Evolutionary conservation across 2,113 vertebrate genomes (phyloP), one percentile per base, ranked within the genome.

Genomic region (Phalacrocorax aristotelis): DNA sequence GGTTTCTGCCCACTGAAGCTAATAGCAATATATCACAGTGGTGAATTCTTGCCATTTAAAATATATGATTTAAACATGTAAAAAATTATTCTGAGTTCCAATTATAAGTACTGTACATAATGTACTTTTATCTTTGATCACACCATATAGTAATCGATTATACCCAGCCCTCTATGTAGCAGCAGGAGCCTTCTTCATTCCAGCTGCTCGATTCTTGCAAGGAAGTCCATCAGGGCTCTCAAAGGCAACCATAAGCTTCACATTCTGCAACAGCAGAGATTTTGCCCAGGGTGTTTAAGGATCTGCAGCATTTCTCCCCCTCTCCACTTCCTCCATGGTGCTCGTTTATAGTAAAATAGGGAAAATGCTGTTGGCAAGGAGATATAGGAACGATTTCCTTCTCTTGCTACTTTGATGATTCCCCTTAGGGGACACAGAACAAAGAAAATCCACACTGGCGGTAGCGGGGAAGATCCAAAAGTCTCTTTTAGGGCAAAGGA

Each of bases 261-360:
- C 26, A 51, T 83, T 78, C 83, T 29, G 49, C 58, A 91, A 51
- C 38, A 72, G 85, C 83, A 75, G n/a, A 93, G 61, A 84, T 89
- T 91, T 96, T 85, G 81, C 89, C 88, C 64, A 93, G 78, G 51
- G 75, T 90, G 89, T 52, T 95, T 86, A 90, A 89, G 58, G 62
- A 86, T 83, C 87, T 95, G 80, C 89, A 94, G 77, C 61, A 85
- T 91, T 83, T 49, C 20, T 36, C 10, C 70, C 61, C n/a, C 8
- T 10, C 93, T 94, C 46, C 49, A 54, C 89, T 90, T 96, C 93
- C 93, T 95, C 11, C 89, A 71, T 25, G 13, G n/a, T 90, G 84
- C 87, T 97, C 89, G 95, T 96, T 96, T 94, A 90, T 95, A 97
- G 93, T 96, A 96, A 96, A 97, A 97, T 96, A 84, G 83, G 91